These are phyloP conservation scores for Gyrodactylus salaris DNA, from an alignment of 1,140 invertebrate genomes.

Conservation along the genomic window DNA sequence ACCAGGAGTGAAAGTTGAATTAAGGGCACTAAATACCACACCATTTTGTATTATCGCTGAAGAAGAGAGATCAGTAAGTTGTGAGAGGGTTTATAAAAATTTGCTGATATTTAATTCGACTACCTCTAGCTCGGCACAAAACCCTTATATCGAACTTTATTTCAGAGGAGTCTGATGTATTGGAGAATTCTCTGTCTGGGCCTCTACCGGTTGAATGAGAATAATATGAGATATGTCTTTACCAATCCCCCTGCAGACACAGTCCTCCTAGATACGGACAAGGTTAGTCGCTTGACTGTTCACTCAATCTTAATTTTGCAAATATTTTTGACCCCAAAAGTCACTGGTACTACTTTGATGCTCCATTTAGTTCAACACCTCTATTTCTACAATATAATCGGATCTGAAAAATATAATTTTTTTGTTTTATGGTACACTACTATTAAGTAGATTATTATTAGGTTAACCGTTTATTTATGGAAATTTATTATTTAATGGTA, in stretches of 20 bases:
- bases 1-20: background rate
- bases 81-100: background rate
- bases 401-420: too few relatives aligned
- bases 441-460: too few relatives aligned
- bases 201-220: background rate
- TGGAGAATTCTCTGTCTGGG: background rate
- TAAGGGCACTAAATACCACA: background rate
- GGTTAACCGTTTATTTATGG: too few relatives aligned
- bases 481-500: too few relatives aligned
- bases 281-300: too few relatives aligned
- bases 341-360: too few relatives aligned
- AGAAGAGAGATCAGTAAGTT: background rate
- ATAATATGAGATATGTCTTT: background rate
- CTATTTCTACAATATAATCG: too few relatives aligned
- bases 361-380: too few relatives aligned
- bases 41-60: background rate
- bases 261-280: background rate
- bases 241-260: background rate
- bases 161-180: background rate
- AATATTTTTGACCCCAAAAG: too few relatives aligned
- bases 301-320: too few relatives aligned
- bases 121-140: background rate
- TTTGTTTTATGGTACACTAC: too few relatives aligned
- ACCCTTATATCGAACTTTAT: background rate
- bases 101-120: background rate